Conservation (phyloP, 1,140 invertebrate genomes). For the Polyergus mexicanus region DNA sequence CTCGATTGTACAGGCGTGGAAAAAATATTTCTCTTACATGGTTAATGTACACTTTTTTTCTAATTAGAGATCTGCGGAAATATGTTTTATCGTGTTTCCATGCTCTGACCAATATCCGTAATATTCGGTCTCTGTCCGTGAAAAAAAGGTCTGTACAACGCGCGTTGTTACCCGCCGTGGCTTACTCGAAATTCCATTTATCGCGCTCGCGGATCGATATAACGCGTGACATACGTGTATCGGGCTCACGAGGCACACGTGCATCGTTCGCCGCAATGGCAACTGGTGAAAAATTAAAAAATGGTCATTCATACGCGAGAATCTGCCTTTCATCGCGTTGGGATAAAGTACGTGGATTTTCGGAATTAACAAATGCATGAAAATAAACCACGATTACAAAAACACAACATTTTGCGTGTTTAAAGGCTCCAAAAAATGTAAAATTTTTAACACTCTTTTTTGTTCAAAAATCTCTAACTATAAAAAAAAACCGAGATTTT, state of each 20-base stretch:
- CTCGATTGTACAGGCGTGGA: neutral
- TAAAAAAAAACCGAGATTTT: neutral
- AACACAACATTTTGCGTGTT: slow-evolving; percentile 28
- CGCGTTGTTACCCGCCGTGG: neutral
- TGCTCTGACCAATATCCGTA: slow-evolving; percentile 56
- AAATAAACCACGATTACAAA: slow-evolving; percentile 22
- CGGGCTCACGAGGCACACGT: neutral
- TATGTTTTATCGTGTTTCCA: slow-evolving; percentile 60
- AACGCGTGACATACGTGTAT: slow-evolving; percentile 57
- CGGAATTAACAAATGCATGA: slow-evolving; percentile 39
- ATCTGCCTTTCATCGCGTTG: slow-evolving; percentile 22
- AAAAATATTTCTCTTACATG: slow-evolving; percentile 14
- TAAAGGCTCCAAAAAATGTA: neutral
- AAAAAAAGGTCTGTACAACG: slow-evolving; percentile 34
- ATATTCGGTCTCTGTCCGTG: slow-evolving; percentile 39
- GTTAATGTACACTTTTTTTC: slow-evolving; percentile 37
- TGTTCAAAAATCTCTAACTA: neutral
- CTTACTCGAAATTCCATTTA: slow-evolving; percentile 68
- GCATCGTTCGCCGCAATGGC: slow-evolving; percentile 18
- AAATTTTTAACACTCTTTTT: neutral
- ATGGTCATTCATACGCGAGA: slow-evolving; percentile 9
- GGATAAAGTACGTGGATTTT: neutral
- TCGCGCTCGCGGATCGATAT: slow-evolving; percentile 40
- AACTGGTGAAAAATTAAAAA: slow-evolving; percentile 39
- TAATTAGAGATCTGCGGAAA: slow-evolving; percentile 53